phyloP scores from a whole-genome alignment of 1,140 invertebrate species.

The Rhysida immarginata region DNA sequence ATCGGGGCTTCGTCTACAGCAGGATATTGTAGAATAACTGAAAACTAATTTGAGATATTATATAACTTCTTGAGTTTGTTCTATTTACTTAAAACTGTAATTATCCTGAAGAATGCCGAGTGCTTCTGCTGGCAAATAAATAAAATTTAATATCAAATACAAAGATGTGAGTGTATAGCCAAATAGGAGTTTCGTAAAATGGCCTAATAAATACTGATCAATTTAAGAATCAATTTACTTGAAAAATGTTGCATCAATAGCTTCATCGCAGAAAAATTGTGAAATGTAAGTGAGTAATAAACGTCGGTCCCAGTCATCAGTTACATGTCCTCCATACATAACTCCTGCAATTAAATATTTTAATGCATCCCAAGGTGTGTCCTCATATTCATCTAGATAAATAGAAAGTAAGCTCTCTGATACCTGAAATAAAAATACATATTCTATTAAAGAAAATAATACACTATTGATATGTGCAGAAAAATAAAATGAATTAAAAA shows the following conservation, averaged over 20 bases:
- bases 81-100: too few species aligned
- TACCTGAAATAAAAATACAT: slow-evolving; percentile 34
- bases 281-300: slow-evolving; percentile 58
- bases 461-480: not conserved
- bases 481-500: not conserved
- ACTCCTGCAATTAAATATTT: slow-evolving; percentile 34
- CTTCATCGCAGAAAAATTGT: slow-evolving; percentile 57
- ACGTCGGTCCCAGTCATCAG: slow-evolving; percentile 30
- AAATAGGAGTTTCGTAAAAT: too few species aligned
- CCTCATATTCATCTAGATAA: slow-evolving; percentile 66
- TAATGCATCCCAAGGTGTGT: slow-evolving; percentile 41
- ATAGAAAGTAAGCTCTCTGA: slow-evolving; percentile 63
- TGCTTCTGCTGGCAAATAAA: too few species aligned
- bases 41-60: too few species aligned
- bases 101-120: too few species aligned
- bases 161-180: too few species aligned
- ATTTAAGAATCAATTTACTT: slow-evolving; percentile 42
- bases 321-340: slow-evolving; percentile 36
- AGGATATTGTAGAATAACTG: too few species aligned
- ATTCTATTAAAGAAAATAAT: not conserved
- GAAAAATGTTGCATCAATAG: slow-evolving; percentile 44
- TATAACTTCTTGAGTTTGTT: too few species aligned
- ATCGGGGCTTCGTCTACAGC: too few species aligned
- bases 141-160: too few species aligned
- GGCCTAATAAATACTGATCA: too few species aligned